phyloP scores from a whole-genome alignment of 2,113 vertebrate genomes.

The Drymodes brunneopygia region DNA sequence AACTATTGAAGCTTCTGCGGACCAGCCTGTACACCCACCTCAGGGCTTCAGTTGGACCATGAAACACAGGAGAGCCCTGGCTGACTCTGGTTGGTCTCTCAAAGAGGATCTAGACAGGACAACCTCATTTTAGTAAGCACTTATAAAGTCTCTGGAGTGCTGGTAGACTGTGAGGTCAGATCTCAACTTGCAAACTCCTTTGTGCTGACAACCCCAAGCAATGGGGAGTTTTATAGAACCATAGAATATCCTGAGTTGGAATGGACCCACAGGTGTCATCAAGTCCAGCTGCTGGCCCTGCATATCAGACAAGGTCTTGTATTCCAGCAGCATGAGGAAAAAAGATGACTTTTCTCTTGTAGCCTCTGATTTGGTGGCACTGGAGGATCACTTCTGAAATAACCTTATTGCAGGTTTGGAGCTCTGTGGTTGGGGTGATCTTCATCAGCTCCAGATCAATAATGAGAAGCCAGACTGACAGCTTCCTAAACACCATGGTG shows the following conservation, averaged over 20 bases:
- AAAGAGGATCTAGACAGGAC: background rate
- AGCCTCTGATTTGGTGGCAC: background rate
- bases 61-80: background rate
- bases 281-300: background rate
- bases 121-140: background rate
- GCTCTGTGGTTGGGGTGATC: background rate
- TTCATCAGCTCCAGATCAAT: background rate
- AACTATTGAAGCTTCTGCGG: background rate
- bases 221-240: background rate
- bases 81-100: background rate
- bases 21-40: background rate
- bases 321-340: background rate
- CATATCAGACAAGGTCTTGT: background rate
- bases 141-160: background rate
- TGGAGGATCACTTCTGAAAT: background rate
- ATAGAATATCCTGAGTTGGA: background rate
- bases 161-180: background rate
- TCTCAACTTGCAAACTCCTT: background rate
- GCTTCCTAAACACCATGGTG: background rate
- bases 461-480: background rate
- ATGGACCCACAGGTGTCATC: background rate
- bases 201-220: background rate
- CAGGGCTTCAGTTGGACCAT: background rate
- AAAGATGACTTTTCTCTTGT: background rate
- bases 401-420: background rate